phyloP scores from a whole-genome alignment of 2,113 vertebrate genomes.

The Tamias sibiricus region DNA sequence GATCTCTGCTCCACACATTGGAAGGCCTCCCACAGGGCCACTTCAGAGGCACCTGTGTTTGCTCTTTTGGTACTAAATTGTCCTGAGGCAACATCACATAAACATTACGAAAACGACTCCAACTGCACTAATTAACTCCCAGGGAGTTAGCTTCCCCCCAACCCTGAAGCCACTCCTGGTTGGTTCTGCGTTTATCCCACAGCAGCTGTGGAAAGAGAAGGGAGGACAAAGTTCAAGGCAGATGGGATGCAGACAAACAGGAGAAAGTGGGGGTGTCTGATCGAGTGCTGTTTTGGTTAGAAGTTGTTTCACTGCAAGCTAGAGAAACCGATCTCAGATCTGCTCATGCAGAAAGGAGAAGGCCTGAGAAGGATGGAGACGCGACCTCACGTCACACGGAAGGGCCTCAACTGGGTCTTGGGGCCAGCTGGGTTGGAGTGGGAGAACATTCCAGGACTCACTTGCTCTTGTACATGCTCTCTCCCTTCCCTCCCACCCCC shows the following conservation, averaged over 20 bases:
- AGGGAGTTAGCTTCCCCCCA: not conserved
- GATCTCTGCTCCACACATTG: not conserved
- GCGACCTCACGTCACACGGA: not conserved
- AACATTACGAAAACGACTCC: conserved; percentile 25
- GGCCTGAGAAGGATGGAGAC: not conserved
- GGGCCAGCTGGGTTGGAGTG: not conserved
- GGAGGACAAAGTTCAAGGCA: not conserved
- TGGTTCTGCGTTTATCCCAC: not conserved
- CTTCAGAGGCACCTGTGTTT: not conserved
- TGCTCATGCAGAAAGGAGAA: not conserved
- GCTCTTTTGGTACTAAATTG: conserved; percentile 23
- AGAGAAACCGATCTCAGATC: not conserved
- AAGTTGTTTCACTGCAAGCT: not conserved
- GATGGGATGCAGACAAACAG: not conserved
- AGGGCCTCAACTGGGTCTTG: not conserved
- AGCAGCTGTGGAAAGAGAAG: conserved; percentile 17
- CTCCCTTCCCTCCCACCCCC: not conserved
- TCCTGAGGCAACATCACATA: conserved; percentile 44
- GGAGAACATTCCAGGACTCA: too few relatives aligned
- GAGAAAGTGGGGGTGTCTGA: not conserved
- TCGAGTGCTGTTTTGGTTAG: not conserved
- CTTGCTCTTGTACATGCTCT: not conserved
- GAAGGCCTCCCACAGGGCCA: not conserved
- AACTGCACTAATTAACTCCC: conserved; percentile 65
- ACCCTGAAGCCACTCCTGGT: not conserved